These are phyloP conservation scores for Andricus grossulariae DNA, from an alignment of 1,140 invertebrate species.

Conservation along the genomic window DNA sequence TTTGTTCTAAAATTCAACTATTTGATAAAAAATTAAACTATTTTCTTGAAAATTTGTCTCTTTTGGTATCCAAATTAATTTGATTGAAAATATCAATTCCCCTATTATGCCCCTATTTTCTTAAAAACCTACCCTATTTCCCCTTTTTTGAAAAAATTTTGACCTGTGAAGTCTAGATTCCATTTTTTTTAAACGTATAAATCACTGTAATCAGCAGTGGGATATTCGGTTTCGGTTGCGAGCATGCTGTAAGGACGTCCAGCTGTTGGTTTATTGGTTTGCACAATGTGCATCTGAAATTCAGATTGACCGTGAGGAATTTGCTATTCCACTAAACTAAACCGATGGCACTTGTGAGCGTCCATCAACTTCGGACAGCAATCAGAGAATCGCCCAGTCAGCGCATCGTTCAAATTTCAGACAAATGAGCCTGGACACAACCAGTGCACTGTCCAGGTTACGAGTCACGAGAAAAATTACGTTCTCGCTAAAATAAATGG, in stretches of 20 bases:
- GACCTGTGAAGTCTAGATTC: too few species aligned
- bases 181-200: neutral
- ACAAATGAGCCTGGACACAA: slow-evolving; percentile 6
- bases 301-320: slow-evolving; percentile 21
- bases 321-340: slow-evolving; percentile 17
- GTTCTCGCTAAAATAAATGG: slow-evolving; percentile 26
- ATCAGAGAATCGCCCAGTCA: slow-evolving; percentile 28
- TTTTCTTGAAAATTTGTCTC: too few species aligned
- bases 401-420: slow-evolving; percentile 25
- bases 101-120: too few species aligned
- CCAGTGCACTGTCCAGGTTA: neutral
- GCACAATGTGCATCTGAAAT: neutral
- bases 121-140: too few species aligned
- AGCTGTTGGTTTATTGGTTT: slow-evolving; percentile 14
- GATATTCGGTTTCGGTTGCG: neutral
- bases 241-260: neutral
- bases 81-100: too few species aligned
- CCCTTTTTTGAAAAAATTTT: too few species aligned
- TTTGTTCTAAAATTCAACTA: too few species aligned
- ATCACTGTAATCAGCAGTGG: neutral
- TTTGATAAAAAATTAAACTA: too few species aligned
- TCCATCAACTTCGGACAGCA: slow-evolving; percentile 23
- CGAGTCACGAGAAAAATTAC: slow-evolving; percentile 3
- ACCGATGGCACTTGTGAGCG: slow-evolving; percentile 10
- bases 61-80: too few species aligned